Conservation (phyloP, 2,113 vertebrate species). For the Proteles cristata region DNA sequence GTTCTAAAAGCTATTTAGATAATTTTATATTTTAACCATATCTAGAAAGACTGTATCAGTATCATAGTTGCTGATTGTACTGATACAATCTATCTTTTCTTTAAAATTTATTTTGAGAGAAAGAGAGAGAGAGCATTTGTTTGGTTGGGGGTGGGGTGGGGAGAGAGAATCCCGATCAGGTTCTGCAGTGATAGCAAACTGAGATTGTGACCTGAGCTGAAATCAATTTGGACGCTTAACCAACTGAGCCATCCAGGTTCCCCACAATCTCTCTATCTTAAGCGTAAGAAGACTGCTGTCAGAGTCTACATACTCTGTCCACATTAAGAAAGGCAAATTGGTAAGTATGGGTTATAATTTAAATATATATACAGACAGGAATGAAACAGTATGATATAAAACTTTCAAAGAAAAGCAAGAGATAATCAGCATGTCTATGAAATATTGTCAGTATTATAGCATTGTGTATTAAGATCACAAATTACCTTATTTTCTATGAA, state of each 20-base stretch:
- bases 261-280: not conserved
- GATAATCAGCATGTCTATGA: not conserved
- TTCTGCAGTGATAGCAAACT: no score
- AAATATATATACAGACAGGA: not conserved
- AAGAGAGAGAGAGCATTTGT: no score
- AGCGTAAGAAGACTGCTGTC: not conserved
- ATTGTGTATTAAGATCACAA: not conserved
- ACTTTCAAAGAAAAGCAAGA: constrained; percentile 25
- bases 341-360: not conserved
- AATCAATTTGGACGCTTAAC: no score
- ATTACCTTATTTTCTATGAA: constrained; percentile 11
- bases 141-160: no score
- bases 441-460: not conserved
- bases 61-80: not conserved
- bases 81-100: not conserved
- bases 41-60: not conserved
- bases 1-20: not conserved
- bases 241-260: no score
- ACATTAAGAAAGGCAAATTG: not conserved
- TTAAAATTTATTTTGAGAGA: no score
- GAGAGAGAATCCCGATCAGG: no score
- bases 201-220: no score
- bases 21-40: not conserved
- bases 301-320: not conserved
- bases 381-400: not conserved